A percentile compares a stretch with the other conserved stretches of the same genome.
These are phyloP conservation scores for Helogale parvula DNA, from an alignment of 2,113 vertebrate species.

Conservation along the genomic window DNA sequence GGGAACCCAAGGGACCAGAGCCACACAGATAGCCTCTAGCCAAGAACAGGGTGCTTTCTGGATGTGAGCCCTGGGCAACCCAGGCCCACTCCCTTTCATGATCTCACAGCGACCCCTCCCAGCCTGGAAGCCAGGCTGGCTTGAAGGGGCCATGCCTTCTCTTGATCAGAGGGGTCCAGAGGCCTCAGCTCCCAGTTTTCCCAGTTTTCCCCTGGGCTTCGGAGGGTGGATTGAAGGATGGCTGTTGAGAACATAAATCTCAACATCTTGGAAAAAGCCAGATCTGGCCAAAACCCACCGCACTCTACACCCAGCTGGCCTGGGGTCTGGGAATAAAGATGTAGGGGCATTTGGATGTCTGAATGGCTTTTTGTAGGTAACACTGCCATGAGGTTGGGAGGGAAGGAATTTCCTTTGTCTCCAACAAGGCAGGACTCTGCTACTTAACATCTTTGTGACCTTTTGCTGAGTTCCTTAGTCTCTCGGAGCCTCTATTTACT, in stretches of 20 bases:
- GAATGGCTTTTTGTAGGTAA: conserved; percentile 35
- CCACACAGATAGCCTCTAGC: not conserved
- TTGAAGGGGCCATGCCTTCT: not conserved
- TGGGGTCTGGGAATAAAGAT: conserved; percentile 16
- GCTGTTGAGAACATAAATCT: conserved; percentile 30
- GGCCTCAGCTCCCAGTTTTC: conserved; percentile 28
- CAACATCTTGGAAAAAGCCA: conserved; percentile 18
- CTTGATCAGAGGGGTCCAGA: not conserved
- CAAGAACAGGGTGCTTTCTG: not conserved
- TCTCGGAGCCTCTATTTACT: conserved; percentile 52
- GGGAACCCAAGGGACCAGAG: conserved; percentile 8
- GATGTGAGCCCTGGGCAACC: not conserved
- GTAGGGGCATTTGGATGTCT: not conserved
- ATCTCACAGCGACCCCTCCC: not conserved
- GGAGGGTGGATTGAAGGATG: not conserved
- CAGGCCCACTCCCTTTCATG: not conserved
- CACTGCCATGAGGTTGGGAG: not conserved
- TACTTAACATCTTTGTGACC: conserved; percentile 10
- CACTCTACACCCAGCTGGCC: not conserved
- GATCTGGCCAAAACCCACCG: not conserved
- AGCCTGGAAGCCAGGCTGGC: not conserved
- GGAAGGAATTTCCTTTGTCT: conserved; percentile 13
- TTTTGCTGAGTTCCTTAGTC: conserved; percentile 28
- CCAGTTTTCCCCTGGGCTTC: not conserved
- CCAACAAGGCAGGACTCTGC: not conserved